A percentile compares a stretch with the other conserved stretches of the same genome.
phyloP scores from a whole-genome alignment of 2,113 vertebrate species.

The Planiliza haematocheilus region DNA sequence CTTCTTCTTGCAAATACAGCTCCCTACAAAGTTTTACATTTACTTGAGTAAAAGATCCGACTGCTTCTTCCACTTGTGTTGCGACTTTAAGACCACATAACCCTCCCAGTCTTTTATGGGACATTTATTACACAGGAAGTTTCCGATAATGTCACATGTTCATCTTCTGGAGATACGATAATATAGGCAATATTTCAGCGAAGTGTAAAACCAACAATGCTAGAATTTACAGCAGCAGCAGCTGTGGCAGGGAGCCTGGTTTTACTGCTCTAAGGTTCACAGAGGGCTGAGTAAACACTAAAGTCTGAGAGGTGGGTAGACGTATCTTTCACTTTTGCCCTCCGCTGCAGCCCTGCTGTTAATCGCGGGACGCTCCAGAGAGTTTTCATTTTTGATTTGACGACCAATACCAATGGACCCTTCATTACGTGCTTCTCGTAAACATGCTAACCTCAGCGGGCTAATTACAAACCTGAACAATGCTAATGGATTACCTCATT shows the following conservation, averaged over 20 bases:
- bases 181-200: background rate
- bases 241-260: background rate
- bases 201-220: background rate
- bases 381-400: slow-evolving; percentile 30
- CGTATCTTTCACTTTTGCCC: background rate
- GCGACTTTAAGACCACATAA: background rate
- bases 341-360: background rate
- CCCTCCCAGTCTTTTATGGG: no score
- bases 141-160: background rate
- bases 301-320: background rate
- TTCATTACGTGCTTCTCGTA: slow-evolving; percentile 31
- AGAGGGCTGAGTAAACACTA: no score
- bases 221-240: background rate
- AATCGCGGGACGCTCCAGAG: slow-evolving; percentile 22
- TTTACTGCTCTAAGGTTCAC: background rate
- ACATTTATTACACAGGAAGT: background rate
- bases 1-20: no score
- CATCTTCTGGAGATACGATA: background rate
- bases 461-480: slow-evolving; percentile 71
- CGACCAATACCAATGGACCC: slow-evolving; percentile 31
- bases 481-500: slow-evolving; percentile 69
- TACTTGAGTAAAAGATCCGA: background rate
- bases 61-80: background rate
- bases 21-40: no score
- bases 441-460: slow-evolving; percentile 55